A percentile compares a stretch with the other conserved stretches of the same genome.
Conservation (phyloP, 2,113 vertebrate species). For the Piprites chloris region DNA sequence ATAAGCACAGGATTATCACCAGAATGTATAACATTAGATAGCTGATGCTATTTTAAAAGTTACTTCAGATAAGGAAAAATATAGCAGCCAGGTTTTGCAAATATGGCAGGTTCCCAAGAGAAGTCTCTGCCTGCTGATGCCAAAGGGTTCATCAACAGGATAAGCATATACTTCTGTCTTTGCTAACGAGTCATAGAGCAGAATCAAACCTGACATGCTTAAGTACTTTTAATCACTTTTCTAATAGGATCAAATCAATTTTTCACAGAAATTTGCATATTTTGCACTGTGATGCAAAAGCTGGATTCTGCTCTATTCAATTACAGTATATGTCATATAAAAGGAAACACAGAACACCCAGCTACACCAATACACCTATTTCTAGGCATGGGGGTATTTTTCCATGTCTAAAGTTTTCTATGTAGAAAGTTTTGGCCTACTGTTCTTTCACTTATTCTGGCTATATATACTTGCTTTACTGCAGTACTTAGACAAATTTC, state of each 20-base stretch:
- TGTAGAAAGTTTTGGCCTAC: not conserved
- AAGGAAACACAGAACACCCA: not conserved
- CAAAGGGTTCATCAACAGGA: not conserved
- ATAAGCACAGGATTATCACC: not conserved
- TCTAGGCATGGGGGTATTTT: not conserved
- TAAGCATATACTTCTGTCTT: not conserved
- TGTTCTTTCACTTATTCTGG: not conserved
- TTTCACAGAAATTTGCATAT: slow-evolving; percentile 17
- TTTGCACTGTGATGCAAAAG: not conserved
- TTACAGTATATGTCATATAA: not conserved
- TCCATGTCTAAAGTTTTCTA: not conserved
- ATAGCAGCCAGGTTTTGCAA: not conserved
- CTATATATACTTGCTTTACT: not conserved
- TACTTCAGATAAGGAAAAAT: not conserved
- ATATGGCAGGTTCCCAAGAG: not conserved
- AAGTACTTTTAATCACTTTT: slow-evolving; percentile 52
- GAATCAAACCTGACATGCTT: slow-evolving; percentile 26
- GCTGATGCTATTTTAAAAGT: not conserved
- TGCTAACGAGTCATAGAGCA: slow-evolving; percentile 20
- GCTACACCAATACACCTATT: not conserved
- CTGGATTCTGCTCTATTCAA: not conserved
- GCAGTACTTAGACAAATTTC: not conserved
- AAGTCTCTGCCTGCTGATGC: not conserved
- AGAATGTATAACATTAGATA: not conserved
- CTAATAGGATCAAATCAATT: slow-evolving; percentile 45